Percentiles rank a stretch among this genome's conserved stretches.
Evolutionary conservation across 2,797 vertebrate genomes (phyloP).

Genomic region (Phoxinus dragarum): DNA sequence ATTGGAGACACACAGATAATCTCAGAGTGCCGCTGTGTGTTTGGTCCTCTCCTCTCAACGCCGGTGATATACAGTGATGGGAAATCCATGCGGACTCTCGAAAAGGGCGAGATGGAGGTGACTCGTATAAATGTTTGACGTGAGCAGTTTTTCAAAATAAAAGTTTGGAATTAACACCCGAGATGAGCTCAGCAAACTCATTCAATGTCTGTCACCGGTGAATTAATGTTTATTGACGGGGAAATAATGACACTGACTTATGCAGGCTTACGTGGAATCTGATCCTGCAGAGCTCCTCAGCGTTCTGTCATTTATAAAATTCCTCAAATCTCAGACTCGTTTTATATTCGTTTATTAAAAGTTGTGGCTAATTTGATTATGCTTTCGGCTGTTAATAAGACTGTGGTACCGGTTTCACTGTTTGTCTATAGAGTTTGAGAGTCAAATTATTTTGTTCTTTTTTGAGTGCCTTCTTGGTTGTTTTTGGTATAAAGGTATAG

Average conservation of each 20-base stretch:
- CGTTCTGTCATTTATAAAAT: conserved; percentile 21
- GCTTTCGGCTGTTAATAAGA: neutral
- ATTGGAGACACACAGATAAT: conserved; percentile 62
- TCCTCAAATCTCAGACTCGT: conserved; percentile 2
- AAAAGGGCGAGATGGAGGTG: conserved; percentile 65
- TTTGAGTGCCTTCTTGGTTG: neutral
- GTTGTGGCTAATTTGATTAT: conserved; percentile 13
- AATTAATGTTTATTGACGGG: conserved; percentile 37
- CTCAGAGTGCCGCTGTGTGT: conserved; percentile 54
- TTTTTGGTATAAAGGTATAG: neutral
- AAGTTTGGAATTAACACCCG: conserved; percentile 37
- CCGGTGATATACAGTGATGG: conserved; percentile 66
- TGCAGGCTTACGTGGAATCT: conserved; percentile 9
- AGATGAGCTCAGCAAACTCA: conserved; percentile 23
- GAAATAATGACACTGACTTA: conserved; percentile 9
- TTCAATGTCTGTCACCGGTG: conserved; percentile 1
- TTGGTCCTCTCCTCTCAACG: conserved; percentile 56
- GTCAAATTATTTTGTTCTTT: neutral
- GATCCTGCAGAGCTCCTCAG: neutral
- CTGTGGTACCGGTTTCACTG: neutral
- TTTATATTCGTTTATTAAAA: conserved; percentile 11
- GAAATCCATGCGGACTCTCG: conserved; percentile 68
- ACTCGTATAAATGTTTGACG: conserved; percentile 71
- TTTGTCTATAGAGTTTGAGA: neutral
- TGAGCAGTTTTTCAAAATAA: conserved; percentile 44